Conservation (phyloP, 1,140 invertebrate species). For the Ostrea edulis region DNA sequence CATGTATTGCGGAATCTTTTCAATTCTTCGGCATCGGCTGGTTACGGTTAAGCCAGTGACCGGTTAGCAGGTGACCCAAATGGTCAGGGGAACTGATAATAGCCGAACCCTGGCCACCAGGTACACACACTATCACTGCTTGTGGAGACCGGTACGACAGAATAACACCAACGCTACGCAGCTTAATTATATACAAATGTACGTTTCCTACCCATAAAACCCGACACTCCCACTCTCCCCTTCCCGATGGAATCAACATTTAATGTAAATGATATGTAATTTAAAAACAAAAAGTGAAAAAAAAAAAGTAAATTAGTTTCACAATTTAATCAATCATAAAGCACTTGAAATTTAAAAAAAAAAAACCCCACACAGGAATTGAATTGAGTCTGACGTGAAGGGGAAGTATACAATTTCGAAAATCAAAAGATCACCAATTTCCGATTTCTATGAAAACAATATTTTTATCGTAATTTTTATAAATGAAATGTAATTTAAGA, state of each 20-base stretch:
- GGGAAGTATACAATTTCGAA: not conserved
- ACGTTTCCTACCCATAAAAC: no score
- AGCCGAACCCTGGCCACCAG: not conserved
- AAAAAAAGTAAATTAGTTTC: not conserved
- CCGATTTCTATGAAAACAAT: not conserved
- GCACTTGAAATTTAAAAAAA: not conserved
- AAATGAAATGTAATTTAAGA: not conserved
- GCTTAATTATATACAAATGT: no score
- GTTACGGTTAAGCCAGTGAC: not conserved
- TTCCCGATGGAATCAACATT: not conserved
- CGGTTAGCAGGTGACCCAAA: slow-evolving; percentile 12
- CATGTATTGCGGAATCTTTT: not conserved
- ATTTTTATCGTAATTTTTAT: not conserved
- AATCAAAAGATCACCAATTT: not conserved
- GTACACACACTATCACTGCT: not conserved
- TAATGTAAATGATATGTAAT: not conserved
- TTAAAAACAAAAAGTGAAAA: not conserved
- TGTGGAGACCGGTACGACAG: not conserved
- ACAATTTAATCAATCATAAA: not conserved
- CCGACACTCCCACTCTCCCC: no score
- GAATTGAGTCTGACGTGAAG: not conserved
- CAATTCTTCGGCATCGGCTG: not conserved
- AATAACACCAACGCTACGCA: no score
- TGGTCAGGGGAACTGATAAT: not conserved
- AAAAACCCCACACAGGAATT: not conserved